phyloP scores from a whole-genome alignment of 2,888 invertebrate genomes.

The Panopea generosa region DNA sequence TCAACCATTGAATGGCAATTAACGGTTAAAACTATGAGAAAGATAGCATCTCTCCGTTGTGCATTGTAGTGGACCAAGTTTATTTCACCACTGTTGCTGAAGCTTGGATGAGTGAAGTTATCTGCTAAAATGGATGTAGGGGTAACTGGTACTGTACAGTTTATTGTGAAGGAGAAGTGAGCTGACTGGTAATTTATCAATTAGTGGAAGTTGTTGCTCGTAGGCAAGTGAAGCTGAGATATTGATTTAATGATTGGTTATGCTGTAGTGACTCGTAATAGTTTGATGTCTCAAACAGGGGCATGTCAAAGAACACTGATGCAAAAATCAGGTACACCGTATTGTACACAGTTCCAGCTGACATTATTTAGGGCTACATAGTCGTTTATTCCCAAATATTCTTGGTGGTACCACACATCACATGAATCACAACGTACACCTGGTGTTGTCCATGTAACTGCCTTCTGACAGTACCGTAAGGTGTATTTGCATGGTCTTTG shows the following conservation, averaged over 20 bases:
- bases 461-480: conserved; percentile 9
- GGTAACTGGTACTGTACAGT: not conserved
- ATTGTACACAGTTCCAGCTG: conserved; percentile 3
- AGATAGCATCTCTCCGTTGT: conserved; percentile 3
- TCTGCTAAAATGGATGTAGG: not conserved
- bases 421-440: not conserved
- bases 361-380: conserved; percentile 7
- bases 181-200: not conserved
- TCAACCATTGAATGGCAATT: conserved; percentile 16
- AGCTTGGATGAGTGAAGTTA: not conserved
- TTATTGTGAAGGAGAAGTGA: not conserved
- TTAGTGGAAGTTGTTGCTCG: not conserved
- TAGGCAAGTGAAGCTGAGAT: not conserved
- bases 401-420: too few species aligned
- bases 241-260: not conserved
- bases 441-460: conserved; percentile 17
- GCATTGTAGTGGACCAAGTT: not conserved
- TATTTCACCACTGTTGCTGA: not conserved
- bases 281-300: conserved; percentile 4
- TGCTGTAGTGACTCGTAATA: not conserved
- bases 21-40: not conserved
- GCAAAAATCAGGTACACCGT: conserved; percentile 1
- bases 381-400: not conserved
- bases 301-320: not conserved
- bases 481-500: conserved; percentile 14